These are phyloP conservation scores for Agriopis aurantiaria DNA, from an alignment of 2,888 invertebrate genomes.

Conservation along the genomic window DNA sequence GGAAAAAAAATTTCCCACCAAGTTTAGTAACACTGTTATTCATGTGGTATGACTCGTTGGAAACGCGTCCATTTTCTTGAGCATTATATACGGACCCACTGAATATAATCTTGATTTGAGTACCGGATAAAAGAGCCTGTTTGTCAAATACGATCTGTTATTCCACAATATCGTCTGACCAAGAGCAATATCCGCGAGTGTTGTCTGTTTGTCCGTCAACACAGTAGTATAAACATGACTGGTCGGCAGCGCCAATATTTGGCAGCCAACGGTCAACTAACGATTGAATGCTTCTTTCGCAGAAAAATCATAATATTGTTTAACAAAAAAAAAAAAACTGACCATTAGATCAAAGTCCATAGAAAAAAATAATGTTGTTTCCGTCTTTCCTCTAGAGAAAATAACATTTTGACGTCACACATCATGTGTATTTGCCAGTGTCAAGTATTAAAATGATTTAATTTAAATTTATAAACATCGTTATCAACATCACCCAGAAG, in stretches of 20 bases:
- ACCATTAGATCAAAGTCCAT: too few relatives aligned
- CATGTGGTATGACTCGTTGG: too few relatives aligned
- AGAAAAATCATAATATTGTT: neutral
- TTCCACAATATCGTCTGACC: slow-evolving; percentile 37
- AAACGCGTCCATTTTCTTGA: too few relatives aligned
- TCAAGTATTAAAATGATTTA: too few relatives aligned
- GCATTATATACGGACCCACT: neutral
- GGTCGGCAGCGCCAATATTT: slow-evolving; percentile 34
- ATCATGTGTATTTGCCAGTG: too few relatives aligned
- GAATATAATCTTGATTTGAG: neutral
- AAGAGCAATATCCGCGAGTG: slow-evolving; percentile 49
- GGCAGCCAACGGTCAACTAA: slow-evolving; percentile 1
- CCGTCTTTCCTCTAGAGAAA: too few relatives aligned
- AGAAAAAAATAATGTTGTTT: too few relatives aligned
- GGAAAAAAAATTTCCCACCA: too few relatives aligned
- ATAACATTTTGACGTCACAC: too few relatives aligned
- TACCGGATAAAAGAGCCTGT: neutral
- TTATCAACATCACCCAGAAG: too few relatives aligned
- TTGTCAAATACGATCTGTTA: slow-evolving; percentile 13
- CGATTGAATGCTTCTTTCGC: slow-evolving; percentile 6
- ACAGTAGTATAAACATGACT: slow-evolving; percentile 25
- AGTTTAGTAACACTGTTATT: too few relatives aligned
- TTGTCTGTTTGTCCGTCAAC: slow-evolving; percentile 46
- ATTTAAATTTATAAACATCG: too few relatives aligned
- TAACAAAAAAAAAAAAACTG: neutral